phyloP scores from a whole-genome alignment of 2,888 invertebrate species.

The Machimus atricapillus region DNA sequence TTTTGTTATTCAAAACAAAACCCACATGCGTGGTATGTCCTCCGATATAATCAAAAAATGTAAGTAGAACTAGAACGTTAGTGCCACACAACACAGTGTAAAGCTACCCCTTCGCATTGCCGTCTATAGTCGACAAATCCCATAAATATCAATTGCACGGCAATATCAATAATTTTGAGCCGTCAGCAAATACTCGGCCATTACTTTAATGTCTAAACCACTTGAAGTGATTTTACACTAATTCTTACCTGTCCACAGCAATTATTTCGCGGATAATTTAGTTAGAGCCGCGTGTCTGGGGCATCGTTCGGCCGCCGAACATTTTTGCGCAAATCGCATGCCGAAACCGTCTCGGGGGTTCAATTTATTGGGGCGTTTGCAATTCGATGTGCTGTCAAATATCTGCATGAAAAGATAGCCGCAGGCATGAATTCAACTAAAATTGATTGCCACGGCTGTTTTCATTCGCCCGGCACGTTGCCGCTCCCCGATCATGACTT shows the following conservation, averaged over 20 bases:
- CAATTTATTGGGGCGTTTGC: neutral
- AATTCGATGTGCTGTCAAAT: conserved; percentile 4
- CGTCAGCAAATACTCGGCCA: neutral
- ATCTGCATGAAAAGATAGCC: conserved; percentile 4
- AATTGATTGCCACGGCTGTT: conserved; percentile 18
- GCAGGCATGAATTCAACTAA: neutral
- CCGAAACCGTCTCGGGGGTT: neutral
- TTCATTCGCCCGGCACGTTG: neutral
- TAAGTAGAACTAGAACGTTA: neutral
- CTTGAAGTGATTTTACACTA: neutral
- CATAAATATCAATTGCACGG: neutral
- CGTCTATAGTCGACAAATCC: neutral
- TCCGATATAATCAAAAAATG: too few relatives aligned
- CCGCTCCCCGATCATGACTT: neutral
- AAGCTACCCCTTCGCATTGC: neutral
- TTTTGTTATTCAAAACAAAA: too few relatives aligned
- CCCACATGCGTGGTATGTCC: too few relatives aligned
- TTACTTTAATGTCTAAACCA: neutral
- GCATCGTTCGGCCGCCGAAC: neutral
- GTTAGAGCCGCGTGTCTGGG: neutral
- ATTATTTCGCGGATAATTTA: neutral
- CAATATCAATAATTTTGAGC: neutral
- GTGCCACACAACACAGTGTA: neutral
- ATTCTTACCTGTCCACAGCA: neutral
- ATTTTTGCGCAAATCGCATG: neutral